These are phyloP conservation scores for Desmophyllum pertusum DNA, from an alignment of 92 coral and sea anemone species.

Conservation along the genomic window DNA sequence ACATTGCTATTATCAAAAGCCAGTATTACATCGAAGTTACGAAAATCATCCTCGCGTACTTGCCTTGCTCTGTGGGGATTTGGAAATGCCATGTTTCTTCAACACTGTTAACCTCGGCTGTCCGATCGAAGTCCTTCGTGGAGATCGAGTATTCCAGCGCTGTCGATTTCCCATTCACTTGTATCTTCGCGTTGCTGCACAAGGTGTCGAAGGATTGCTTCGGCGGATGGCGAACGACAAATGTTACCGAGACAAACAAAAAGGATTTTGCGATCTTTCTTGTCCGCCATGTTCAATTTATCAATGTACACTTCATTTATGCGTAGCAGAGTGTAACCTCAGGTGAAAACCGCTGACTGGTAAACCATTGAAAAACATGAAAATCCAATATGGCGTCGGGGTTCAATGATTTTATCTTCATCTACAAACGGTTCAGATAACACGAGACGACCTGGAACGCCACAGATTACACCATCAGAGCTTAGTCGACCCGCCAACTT, in stretches of 20 bases:
- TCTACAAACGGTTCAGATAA: constrained; percentile 60
- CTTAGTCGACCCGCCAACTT: constrained; percentile 86
- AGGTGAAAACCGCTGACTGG: constrained; percentile 43
- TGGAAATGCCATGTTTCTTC: constrained; percentile 73
- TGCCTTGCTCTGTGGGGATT: constrained; percentile 83
- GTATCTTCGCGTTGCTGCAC: constrained; percentile 61
- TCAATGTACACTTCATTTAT: background rate
- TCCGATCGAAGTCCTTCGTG: constrained; percentile 81
- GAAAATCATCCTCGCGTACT: constrained; percentile 78
- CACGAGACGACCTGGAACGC: constrained; percentile 72
- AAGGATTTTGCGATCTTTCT: constrained; percentile 57
- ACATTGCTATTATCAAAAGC: constrained; percentile 87
- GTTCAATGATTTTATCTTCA: constrained; percentile 13
- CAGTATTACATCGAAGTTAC: constrained; percentile 77
- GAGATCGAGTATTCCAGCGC: constrained; percentile 84
- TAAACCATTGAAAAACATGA: constrained; percentile 7
- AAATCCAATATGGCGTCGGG: constrained; percentile 68
- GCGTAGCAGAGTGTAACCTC: constrained; percentile 1
- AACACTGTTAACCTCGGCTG: constrained; percentile 68
- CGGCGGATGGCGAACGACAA: constrained; percentile 96
- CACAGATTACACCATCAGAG: constrained; percentile 87
- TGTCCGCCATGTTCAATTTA: constrained; percentile 71
- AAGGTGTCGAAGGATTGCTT: constrained; percentile 81
- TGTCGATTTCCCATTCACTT: constrained; percentile 79
- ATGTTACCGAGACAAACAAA: constrained; percentile 95